Percentiles rank a stretch among this genome's conserved stretches.
Conservation (phyloP, 30 jellyfish, hydroid and myxozoan genomes). For the Chrysaora quinquecirrha region DNA sequence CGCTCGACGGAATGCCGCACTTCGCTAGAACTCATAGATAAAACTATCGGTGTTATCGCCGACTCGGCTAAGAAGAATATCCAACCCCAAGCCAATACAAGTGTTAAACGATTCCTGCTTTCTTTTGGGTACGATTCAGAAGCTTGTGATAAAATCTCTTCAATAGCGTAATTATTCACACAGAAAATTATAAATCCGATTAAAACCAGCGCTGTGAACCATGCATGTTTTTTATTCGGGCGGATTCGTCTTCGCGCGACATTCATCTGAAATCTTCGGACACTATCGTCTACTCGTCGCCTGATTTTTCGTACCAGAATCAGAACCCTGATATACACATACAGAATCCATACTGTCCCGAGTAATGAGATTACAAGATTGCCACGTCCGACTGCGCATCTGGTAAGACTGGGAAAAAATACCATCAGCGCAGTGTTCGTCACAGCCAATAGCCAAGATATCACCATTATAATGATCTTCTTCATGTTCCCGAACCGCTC, state of each 20-base stretch:
- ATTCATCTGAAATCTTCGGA: not conserved
- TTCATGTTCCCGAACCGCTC: not conserved
- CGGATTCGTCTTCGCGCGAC: not conserved
- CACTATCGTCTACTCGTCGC: constrained; percentile 19
- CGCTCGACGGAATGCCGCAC: not conserved
- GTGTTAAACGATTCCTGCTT: not conserved
- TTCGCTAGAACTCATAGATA: not conserved
- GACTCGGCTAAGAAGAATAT: constrained; percentile 11
- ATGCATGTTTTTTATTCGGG: constrained; percentile 8
- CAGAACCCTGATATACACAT: constrained; percentile 20
- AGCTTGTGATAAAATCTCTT: not conserved
- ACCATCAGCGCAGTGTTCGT: not conserved
- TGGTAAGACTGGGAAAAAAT: not conserved
- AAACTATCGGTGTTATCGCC: constrained; percentile 14
- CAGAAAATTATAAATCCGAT: not conserved
- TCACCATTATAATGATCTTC: not conserved
- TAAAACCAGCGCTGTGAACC: constrained; percentile 26
- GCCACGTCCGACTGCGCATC: not conserved
- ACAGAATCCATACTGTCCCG: constrained; percentile 31
- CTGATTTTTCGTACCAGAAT: constrained; percentile 15
- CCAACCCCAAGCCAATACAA: constrained; percentile 38
- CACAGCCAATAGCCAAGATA: constrained; percentile 18
- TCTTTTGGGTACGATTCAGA: not conserved
- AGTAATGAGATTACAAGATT: not conserved
- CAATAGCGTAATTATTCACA: not conserved